Evolutionary conservation across 1,140 invertebrate species (phyloP).

Genomic region (Zaprionus inermis): DNA sequence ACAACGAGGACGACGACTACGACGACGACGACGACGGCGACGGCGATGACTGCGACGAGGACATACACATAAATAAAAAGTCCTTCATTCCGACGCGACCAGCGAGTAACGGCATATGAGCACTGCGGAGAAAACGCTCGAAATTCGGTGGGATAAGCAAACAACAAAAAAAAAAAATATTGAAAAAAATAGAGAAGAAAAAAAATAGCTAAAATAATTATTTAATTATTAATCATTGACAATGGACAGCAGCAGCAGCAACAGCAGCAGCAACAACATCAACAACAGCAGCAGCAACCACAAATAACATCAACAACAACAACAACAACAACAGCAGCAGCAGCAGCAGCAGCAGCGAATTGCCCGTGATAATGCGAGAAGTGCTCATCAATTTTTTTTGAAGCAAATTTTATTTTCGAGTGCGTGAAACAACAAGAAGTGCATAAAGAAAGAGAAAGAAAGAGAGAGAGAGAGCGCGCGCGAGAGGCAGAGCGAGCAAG

Average conservation of each 20-base stretch:
- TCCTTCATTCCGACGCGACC: constrained; percentile 84
- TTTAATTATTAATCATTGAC: constrained; percentile 7
- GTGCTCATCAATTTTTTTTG: constrained; percentile 36
- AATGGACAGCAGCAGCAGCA: constrained; percentile 15
- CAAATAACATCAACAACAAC: constrained; percentile 4
- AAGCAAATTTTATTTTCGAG: constrained; percentile 67
- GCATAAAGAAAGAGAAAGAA: constrained; percentile 12
- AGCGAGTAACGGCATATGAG: constrained; percentile 83
- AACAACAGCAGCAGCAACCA: constrained; percentile 5
- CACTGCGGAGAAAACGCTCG: constrained; percentile 76
- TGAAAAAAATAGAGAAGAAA: constrained; percentile 28
- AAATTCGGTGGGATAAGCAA: constrained; percentile 60
- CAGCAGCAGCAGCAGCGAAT: constrained; percentile 23
- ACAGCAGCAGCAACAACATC: constrained; percentile 14
- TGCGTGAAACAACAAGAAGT: constrained; percentile 48
- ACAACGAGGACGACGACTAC: constrained; percentile 43
- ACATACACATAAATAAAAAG: constrained; percentile 84
- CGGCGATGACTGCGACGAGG: constrained; percentile 60
- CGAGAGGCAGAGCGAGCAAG: not conserved
- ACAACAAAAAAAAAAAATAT: constrained; percentile 43
- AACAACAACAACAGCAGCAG: constrained; percentile 16
- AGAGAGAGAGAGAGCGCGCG: constrained; percentile 5
- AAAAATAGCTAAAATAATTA: constrained; percentile 18
- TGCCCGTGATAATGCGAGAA: constrained; percentile 20
- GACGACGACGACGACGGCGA: constrained; percentile 16